These are phyloP conservation scores for Otolemur garnettii DNA, from an alignment of 2,113 vertebrate species.

Conservation along the genomic window DNA sequence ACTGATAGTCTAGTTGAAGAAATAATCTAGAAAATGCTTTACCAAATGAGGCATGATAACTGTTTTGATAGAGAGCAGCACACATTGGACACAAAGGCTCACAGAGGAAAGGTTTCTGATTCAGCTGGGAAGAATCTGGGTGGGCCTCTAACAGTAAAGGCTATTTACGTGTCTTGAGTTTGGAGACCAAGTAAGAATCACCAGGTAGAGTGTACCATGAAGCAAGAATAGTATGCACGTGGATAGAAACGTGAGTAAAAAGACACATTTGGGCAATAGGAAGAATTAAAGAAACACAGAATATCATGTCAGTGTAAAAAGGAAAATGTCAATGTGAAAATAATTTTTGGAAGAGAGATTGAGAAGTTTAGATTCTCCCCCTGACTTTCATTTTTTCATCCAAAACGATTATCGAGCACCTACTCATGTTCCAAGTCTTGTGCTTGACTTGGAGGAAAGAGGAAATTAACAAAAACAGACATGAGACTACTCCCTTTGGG, in stretches of 20 bases:
- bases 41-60: not conserved
- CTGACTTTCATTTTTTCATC: conserved; percentile 7
- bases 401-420: not conserved
- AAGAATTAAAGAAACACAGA: not conserved
- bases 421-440: not conserved
- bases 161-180: not conserved
- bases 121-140: not conserved
- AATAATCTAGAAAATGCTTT: not conserved
- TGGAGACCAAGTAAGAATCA: not conserved
- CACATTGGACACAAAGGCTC: not conserved
- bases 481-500: not conserved
- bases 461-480: not conserved
- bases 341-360: conserved; percentile 4
- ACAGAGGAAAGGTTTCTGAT: not conserved
- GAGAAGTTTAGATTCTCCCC: not conserved
- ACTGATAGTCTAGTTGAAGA: not conserved
- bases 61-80: not conserved
- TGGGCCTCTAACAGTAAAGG: not conserved
- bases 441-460: not conserved
- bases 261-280: not conserved
- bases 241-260: not conserved
- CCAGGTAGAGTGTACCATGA: not conserved
- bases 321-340: not conserved
- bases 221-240: not conserved
- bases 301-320: not conserved